A percentile compares a stretch with the other conserved stretches of the same genome.
phyloP scores from a whole-genome alignment of 2,797 vertebrate species.

The Chrosomus eos region DNA sequence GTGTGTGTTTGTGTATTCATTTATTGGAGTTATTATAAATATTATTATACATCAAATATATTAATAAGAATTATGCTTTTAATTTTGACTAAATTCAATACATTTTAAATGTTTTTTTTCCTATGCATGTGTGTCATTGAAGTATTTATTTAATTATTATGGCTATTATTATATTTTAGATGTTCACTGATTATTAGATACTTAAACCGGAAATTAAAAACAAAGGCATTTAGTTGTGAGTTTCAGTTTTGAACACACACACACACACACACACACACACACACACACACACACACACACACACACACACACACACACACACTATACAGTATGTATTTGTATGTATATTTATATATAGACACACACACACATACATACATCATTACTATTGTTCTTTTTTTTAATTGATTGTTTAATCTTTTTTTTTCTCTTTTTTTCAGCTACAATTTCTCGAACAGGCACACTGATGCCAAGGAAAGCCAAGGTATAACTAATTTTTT shows the following conservation, averaged over 20 bases:
- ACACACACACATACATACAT: neutral
- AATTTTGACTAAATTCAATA: neutral
- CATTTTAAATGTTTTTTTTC: neutral
- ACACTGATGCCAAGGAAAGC: constrained; percentile 77
- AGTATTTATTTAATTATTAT: neutral
- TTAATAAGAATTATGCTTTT: neutral
- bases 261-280: no score
- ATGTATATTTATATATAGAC: no score
- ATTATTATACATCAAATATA: no score
- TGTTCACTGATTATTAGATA: neutral
- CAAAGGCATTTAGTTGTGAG: neutral
- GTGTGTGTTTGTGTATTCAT: no score
- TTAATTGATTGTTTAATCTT: neutral
- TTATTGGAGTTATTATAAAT: no score
- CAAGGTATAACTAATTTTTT: constrained; percentile 66
- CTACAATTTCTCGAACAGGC: constrained; percentile 78
- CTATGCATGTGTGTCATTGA: neutral
- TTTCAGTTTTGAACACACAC: neutral
- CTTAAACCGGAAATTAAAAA: neutral
- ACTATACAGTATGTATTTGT: no score
- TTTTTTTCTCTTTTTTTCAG: constrained; percentile 61
- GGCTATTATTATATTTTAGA: neutral
- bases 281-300: no score
- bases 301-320: no score
- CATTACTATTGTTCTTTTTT: neutral